A percentile compares a stretch with the other conserved stretches of the same genome.
These are phyloP conservation scores for Drosophila subpulchrella DNA, from an alignment of 1,140 invertebrate species.

Conservation along the genomic window DNA sequence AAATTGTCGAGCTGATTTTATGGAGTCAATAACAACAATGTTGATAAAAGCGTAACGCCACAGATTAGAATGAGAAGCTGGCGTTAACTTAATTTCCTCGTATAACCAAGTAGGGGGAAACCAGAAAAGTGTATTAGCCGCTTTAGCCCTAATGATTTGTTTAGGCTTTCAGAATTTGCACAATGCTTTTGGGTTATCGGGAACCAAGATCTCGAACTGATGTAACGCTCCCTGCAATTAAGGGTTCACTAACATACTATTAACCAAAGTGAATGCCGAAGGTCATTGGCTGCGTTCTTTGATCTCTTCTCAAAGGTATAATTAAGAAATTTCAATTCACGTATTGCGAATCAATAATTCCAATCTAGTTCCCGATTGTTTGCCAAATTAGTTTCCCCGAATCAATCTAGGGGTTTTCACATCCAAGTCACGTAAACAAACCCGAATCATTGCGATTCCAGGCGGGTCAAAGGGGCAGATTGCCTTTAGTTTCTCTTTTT, in stretches of 20 bases:
- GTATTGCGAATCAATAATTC: constrained; percentile 35
- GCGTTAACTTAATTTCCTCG: constrained; percentile 17
- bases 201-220: constrained; percentile 8
- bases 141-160: constrained; percentile 5
- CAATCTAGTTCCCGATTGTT: constrained; percentile 8
- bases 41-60: constrained; percentile 50
- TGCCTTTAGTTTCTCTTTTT: background rate
- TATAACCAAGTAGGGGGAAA: background rate
- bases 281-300: constrained; percentile 33
- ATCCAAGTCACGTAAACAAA: constrained; percentile 32
- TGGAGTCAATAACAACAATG: constrained; percentile 44
- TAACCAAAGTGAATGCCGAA: constrained; percentile 19
- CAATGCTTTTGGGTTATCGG: constrained; percentile 19
- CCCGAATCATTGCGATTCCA: background rate
- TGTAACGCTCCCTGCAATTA: constrained; percentile 29
- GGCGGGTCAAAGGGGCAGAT: background rate
- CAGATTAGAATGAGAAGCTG: constrained; percentile 52
- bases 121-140: background rate
- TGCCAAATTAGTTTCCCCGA: constrained; percentile 22
- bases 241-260: constrained; percentile 25
- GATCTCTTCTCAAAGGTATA: constrained; percentile 30
- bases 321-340: constrained; percentile 42
- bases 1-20: constrained; percentile 71
- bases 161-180: constrained; percentile 17
- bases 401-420: constrained; percentile 18